Evolutionary conservation across 2,113 vertebrate species (phyloP).

Genomic region (Burhinus bistriatus): DNA sequence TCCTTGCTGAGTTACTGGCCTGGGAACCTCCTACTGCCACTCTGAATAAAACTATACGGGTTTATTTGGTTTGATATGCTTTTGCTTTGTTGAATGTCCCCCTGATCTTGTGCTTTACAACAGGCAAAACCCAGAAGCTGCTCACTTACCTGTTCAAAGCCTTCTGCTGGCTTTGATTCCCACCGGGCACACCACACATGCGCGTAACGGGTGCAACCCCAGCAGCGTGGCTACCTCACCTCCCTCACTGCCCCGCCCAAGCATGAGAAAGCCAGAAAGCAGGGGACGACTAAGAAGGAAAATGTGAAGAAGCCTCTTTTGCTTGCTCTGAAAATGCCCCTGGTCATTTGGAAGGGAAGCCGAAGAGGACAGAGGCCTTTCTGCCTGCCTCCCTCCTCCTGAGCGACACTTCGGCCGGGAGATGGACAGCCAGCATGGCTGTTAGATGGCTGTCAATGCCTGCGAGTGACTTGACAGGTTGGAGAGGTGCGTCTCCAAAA

Average conservation of each 20-base stretch:
- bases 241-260: not conserved
- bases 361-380: not conserved
- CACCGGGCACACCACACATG: not conserved
- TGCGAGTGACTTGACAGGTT: not conserved
- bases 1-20: not conserved
- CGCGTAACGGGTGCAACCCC: not conserved
- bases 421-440: rapidly evolving
- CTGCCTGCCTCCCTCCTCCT: not conserved
- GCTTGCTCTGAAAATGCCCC: not conserved
- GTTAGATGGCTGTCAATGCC: not conserved
- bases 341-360: not conserved
- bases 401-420: not conserved
- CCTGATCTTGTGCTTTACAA: not conserved
- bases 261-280: rapidly evolving
- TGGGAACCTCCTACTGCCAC: not conserved
- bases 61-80: not conserved
- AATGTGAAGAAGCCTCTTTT: not conserved
- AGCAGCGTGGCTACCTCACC: not conserved
- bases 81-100: not conserved
- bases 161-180: not conserved
- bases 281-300: not conserved
- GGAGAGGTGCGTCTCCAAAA: not conserved
- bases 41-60: not conserved
- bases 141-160: not conserved
- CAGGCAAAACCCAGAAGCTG: not conserved